Percentiles rank a stretch among this genome's conserved stretches.
Conservation (phyloP, 2,797 vertebrate genomes). For the Octomys mimax region DNA sequence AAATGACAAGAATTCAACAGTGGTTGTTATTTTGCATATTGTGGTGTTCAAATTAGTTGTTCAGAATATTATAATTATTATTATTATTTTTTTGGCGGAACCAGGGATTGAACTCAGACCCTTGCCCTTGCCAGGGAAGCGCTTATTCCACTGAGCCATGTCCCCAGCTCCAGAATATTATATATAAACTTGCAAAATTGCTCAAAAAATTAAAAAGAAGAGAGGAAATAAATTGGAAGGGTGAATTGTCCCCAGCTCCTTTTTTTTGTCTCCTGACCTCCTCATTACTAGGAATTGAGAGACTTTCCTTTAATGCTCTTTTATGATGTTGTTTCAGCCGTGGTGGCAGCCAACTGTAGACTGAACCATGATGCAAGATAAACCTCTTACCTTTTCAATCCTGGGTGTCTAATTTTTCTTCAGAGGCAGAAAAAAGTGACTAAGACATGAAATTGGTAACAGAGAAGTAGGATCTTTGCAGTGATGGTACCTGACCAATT, state of each 20-base stretch:
- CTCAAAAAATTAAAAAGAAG: too few relatives aligned
- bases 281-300: not conserved
- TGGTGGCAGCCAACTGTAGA: not conserved
- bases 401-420: not conserved
- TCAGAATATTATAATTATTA: too few relatives aligned
- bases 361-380: not conserved
- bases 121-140: too few relatives aligned
- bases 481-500: not conserved
- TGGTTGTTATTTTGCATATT: too few relatives aligned
- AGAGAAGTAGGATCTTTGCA: not conserved
- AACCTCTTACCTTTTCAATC: not conserved
- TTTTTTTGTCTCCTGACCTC: not conserved
- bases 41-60: too few relatives aligned
- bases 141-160: too few relatives aligned
- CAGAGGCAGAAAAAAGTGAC: not conserved
- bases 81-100: too few relatives aligned
- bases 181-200: too few relatives aligned
- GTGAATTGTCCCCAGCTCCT: not conserved
- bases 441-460: not conserved
- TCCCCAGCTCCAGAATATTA: too few relatives aligned
- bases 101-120: too few relatives aligned
- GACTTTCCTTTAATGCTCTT: not conserved
- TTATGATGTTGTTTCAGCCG: not conserved
- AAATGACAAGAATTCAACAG: too few relatives aligned
- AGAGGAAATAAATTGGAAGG: not conserved